These are phyloP conservation scores for Pardosa pseudoannulata DNA, from an alignment of 2,888 invertebrate species.

Conservation along the genomic window DNA sequence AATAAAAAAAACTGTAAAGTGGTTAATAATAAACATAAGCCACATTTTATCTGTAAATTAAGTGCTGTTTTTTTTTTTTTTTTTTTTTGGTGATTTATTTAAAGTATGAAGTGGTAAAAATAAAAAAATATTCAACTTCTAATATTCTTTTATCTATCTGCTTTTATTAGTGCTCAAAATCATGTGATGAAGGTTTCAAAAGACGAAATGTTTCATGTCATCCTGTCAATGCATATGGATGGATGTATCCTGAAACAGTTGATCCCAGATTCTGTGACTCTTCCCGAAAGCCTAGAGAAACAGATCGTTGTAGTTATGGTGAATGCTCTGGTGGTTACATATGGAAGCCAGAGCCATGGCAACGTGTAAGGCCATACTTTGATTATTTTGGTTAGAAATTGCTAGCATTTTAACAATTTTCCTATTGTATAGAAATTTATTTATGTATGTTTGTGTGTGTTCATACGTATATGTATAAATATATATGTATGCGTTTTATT, in stretches of 20 bases:
- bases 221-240: conserved; percentile 80
- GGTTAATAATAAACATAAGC: too few relatives aligned
- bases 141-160: too few relatives aligned
- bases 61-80: background rate
- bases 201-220: conserved; percentile 82
- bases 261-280: conserved; percentile 27
- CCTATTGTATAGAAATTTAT: too few relatives aligned
- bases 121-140: too few relatives aligned
- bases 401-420: too few relatives aligned
- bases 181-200: conserved; percentile 82
- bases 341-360: conserved; percentile 82
- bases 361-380: conserved; percentile 77
- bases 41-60: too few relatives aligned
- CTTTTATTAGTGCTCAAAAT: conserved; percentile 80
- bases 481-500: too few relatives aligned
- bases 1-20: too few relatives aligned
- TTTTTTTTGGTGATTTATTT: background rate
- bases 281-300: conserved; percentile 25
- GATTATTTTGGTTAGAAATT: too few relatives aligned
- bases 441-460: too few relatives aligned
- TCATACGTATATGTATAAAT: too few relatives aligned
- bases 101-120: background rate
- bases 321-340: conserved; percentile 80
- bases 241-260: conserved; percentile 79
- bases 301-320: conserved; percentile 79